Evolutionary conservation across 2,888 invertebrate species (phyloP).

Genomic region (Temnothorax rugatulus): DNA sequence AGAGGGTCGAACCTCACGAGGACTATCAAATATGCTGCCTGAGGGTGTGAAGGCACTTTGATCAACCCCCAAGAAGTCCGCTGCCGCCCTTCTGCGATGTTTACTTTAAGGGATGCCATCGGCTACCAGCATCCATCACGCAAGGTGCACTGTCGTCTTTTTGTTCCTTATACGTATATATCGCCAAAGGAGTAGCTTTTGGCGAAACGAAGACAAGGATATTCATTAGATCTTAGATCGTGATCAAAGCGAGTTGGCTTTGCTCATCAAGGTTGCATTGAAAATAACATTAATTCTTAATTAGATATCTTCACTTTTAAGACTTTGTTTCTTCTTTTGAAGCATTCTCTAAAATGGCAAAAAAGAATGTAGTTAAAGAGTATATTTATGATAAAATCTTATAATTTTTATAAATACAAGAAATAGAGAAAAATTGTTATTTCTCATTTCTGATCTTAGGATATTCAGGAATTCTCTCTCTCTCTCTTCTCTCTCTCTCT

Average conservation of each 20-base stretch:
- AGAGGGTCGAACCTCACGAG: conserved; percentile 65
- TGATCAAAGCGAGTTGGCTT: conserved; percentile 69
- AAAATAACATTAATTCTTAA: conserved; percentile 22
- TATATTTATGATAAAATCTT: not conserved
- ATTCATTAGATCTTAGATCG: conserved; percentile 67
- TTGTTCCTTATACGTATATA: conserved; percentile 62
- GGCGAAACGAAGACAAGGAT: conserved; percentile 45
- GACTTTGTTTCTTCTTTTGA: not conserved
- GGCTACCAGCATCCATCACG: conserved; percentile 78
- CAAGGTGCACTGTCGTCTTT: conserved; percentile 62
- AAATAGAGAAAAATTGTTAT: not conserved
- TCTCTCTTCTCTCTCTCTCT: no score
- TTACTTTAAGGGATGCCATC: conserved; percentile 82
- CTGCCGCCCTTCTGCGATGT: conserved; percentile 76
- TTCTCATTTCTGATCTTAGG: not conserved
- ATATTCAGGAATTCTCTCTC: not conserved
- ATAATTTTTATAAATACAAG: not conserved
- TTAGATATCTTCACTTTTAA: conserved; percentile 1
- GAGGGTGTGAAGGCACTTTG: conserved; percentile 84
- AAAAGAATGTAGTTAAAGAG: not conserved
- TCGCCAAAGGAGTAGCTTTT: conserved; percentile 60
- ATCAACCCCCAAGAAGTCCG: conserved; percentile 79
- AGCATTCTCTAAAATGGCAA: not conserved
- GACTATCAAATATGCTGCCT: conserved; percentile 83
- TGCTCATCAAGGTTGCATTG: conserved; percentile 54